phyloP scores from a whole-genome alignment of 2,797 vertebrate species.

The Gallinago stenura region DNA sequence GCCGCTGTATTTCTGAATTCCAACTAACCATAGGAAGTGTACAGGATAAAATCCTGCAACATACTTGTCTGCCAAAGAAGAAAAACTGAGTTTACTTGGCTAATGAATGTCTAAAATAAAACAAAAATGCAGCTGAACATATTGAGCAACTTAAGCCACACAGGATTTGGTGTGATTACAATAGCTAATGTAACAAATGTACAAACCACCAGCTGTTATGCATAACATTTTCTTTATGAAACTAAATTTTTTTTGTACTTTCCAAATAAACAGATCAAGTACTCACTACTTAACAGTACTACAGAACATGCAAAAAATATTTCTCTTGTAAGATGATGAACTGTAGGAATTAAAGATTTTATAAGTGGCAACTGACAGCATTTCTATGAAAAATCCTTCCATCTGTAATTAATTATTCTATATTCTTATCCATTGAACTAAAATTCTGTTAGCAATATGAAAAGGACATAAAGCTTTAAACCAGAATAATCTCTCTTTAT shows the following conservation, averaged over 20 bases:
- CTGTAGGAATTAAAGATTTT: slow-evolving; percentile 16
- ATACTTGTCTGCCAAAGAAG: not conserved
- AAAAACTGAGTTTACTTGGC: not conserved
- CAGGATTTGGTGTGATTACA: not conserved
- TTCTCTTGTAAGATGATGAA: slow-evolving; percentile 3
- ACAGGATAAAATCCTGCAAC: not conserved
- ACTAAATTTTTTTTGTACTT: not conserved
- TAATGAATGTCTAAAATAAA: not conserved
- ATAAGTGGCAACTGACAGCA: slow-evolving; percentile 16
- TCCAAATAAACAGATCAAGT: not conserved
- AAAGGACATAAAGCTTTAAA: slow-evolving; percentile 65
- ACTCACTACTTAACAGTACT: not conserved
- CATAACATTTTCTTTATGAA: not conserved
- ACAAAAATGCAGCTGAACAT: not conserved
- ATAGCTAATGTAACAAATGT: not conserved
- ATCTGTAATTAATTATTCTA: slow-evolving; percentile 50
- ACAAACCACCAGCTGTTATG: not conserved
- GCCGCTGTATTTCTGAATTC: not conserved
- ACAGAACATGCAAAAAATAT: not conserved
- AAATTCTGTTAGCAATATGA: slow-evolving; percentile 61
- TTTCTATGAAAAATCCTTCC: not conserved
- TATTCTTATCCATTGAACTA: slow-evolving; percentile 25
- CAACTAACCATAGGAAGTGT: not conserved
- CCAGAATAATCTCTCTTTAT: slow-evolving; percentile 63
- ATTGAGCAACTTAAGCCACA: not conserved